These are phyloP conservation scores for Parauchenoglanis punctatus DNA, from an alignment of 2,797 vertebrate species.

Conservation along the genomic window DNA sequence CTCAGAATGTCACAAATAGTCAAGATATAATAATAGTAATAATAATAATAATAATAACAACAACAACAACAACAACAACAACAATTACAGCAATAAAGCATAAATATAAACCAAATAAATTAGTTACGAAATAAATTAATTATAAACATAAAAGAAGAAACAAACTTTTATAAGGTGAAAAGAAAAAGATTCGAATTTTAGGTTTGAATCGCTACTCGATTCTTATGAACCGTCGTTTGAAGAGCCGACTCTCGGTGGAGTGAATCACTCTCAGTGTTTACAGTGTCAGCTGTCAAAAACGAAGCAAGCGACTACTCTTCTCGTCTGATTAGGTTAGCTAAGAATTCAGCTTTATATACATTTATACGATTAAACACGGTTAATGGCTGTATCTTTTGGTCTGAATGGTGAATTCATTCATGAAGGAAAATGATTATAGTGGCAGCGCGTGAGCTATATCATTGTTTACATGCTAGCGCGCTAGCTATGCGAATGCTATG, in stretches of 20 bases:
- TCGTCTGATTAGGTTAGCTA: slow-evolving; percentile 45
- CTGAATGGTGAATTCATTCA: background rate
- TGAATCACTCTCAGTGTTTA: slow-evolving; percentile 46
- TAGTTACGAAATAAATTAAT: background rate
- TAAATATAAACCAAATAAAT: background rate
- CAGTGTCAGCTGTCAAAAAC: slow-evolving; percentile 39
- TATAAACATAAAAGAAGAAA: background rate
- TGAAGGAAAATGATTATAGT: too few relatives aligned
- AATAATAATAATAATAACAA: background rate
- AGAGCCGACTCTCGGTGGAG: slow-evolving; percentile 43
- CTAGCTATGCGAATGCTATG: background rate
- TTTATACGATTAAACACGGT: background rate
- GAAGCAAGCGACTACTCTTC: slow-evolving; percentile 3
- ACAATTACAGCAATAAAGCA: too few relatives aligned
- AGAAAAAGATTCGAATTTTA: background rate
- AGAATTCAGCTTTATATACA: background rate
- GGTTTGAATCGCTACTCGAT: background rate
- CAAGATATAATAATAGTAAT: background rate
- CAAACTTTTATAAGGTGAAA: background rate
- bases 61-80: too few relatives aligned
- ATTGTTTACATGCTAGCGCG: slow-evolving; percentile 3
- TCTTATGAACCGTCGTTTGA: background rate
- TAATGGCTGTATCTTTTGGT: too few relatives aligned
- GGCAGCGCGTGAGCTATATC: background rate
- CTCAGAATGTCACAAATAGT: background rate